Base-by-base conservation (phyloP, 2,113 vertebrate genomes). In the Hemibagrus wyckioides region DNA sequence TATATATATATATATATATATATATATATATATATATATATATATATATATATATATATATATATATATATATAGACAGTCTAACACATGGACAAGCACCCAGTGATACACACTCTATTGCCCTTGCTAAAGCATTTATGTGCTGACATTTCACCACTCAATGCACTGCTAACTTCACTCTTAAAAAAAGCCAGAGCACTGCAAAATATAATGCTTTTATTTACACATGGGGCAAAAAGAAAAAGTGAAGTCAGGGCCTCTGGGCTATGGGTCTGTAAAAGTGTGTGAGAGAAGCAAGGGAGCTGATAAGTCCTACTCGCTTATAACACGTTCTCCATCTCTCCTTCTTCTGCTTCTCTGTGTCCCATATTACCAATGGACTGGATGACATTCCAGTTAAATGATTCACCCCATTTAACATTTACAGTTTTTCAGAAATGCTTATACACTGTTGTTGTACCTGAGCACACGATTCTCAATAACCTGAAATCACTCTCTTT, bases 121-220 rank as follows among this genome's bases (percentile, higher is more conserved):
- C 80, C 83, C 54, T 77, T 69, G 39, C 82, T 88, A 83, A 83
- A 85, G 86, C 87, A 79, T 88, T 91, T 88, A 84, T 91, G 87
- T 28, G 80, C 83, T 93, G 93, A 94, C 92, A 94, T 95, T 93
- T 92, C 86, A 90, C 90, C 88, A 83, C 81, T 91, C 90, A 91
- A 67, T 82, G 89, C 88, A 90, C 89, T 85, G 83, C 63, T 86
- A 89, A 91, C 86, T 52, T 88, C 67, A 67, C 56, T 86, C 41
- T 84, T 88, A 87, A 85, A 87, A 90, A 90, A 90, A 52, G 23
- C 73, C 77, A 87, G 56, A 87, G 39, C 39, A 23, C 41, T 69
- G 87, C 88, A 89, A 90, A 91, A 90, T 85, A 86, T 77, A 90
- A 91, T 83, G 83, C 87, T 80, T 85, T 84, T 90, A 88, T 89